Evolutionary conservation across 1,140 invertebrate species (phyloP).

Genomic region (Drosophila watanabei): DNA sequence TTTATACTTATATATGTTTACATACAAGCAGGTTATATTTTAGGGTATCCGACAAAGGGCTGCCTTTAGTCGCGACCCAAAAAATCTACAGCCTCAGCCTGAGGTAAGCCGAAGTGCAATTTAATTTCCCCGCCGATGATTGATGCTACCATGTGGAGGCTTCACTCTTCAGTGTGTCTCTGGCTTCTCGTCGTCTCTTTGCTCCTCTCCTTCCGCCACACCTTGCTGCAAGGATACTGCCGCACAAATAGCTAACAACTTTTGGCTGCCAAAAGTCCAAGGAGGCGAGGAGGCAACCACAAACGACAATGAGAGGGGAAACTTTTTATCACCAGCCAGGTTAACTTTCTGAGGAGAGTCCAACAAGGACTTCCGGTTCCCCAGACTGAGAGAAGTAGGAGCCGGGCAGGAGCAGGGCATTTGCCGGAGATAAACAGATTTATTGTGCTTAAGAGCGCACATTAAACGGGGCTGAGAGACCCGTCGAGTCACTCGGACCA

Average conservation of each 20-base stretch:
- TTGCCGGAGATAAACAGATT: constrained; percentile 79
- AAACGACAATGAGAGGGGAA: constrained; percentile 30
- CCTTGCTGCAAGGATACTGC: constrained; percentile 45
- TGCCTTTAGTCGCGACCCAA: neutral
- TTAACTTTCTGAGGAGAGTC: constrained; percentile 60
- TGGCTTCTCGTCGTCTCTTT: neutral
- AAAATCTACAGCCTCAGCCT: constrained; percentile 1
- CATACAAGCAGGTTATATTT: neutral
- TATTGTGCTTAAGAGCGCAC: constrained; percentile 69
- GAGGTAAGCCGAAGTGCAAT: constrained; percentile 50
- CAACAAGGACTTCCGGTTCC: constrained; percentile 37
- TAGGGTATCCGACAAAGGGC: neutral
- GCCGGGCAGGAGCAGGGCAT: constrained; percentile 49
- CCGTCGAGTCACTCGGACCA: constrained; percentile 5
- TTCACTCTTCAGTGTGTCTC: constrained; percentile 27
- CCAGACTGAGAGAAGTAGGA: constrained; percentile 15
- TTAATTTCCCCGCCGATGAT: constrained; percentile 49
- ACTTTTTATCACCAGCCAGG: constrained; percentile 38
- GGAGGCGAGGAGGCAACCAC: constrained; percentile 11
- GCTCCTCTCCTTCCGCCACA: neutral
- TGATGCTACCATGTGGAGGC: constrained; percentile 47
- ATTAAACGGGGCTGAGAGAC: constrained; percentile 45
- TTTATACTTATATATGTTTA: neutral
- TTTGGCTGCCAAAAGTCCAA: constrained; percentile 46
- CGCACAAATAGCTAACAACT: constrained; percentile 67